Base-by-base conservation (phyloP, 1,140 invertebrate species). In the Tetramorium alpestre region DNA sequence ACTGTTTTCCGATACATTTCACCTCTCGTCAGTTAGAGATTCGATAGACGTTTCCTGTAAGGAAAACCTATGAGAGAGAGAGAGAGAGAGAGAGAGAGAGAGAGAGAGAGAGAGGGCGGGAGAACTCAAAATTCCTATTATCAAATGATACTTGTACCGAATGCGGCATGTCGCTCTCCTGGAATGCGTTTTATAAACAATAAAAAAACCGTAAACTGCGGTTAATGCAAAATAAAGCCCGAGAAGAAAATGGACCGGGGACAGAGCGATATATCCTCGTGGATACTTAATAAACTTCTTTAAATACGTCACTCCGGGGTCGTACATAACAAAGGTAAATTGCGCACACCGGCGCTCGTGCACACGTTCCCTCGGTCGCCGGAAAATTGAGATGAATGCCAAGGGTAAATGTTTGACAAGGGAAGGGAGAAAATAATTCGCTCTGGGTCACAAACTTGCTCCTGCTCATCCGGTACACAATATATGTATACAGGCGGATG, bases 321-420 rank as follows among this genome's bases (percentile, higher is more conserved):
- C 7, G 44, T n/a, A 77, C 7, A 33, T 85, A 86, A 88, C 22
- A 44, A 33, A 41, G 44, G 25, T 54, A 86, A 11, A 41, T n/a
- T 51, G 49, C 44, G 18, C 38, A 7, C 41, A 49, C 16, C 18
- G 41, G 1, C 22, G 11, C 10, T 11, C 25, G 25, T 25, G 38
- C 22, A 5, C 44, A 10, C 18, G 41, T n/a, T 62, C 13, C 18
- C 8, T 33, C 11, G 13, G 33, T n/a, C 38, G 56, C 7, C 33
- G 25, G 54, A 7, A 90, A 81, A 88, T 88, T 90, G 41, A 65
- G 60, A 85, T 33, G 56, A 76, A 88, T 64, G 62, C 47, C 16
- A n/a, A 33, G 25, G 44, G 73, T 88, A 86, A 90, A 90, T 88
- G 85, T 85, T 90, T 90, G 76, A 64, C 13, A 16, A 72, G 10